Conservation (phyloP, 2,888 invertebrate species). For the Spialia ferax region DNA sequence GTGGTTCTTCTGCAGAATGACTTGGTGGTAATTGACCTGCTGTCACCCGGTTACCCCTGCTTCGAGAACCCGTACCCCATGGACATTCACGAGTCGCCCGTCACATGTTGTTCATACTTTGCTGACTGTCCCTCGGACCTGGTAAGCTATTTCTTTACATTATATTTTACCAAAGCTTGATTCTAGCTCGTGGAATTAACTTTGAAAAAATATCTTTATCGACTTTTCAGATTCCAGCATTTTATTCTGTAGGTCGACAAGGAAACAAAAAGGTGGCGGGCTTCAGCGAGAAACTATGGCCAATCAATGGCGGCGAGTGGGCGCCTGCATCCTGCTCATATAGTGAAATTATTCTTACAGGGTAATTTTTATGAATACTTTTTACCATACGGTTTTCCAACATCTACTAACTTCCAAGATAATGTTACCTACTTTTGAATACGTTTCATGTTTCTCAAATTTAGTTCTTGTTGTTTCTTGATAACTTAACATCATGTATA, state of each 20-base stretch:
- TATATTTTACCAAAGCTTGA: no score
- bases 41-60: constrained; percentile 98
- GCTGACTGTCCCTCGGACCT: constrained; percentile 99
- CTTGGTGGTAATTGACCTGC: constrained; percentile 98
- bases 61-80: constrained; percentile 99
- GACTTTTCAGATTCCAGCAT: constrained; percentile 90
- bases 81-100: constrained; percentile 99
- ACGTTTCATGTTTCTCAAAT: background rate
- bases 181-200: background rate
- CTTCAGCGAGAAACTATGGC: constrained; percentile 98
- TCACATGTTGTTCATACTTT: constrained; percentile 98
- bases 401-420: no score
- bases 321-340: constrained; percentile 98
- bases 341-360: constrained; percentile 99
- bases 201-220: background rate
- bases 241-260: constrained; percentile 97
- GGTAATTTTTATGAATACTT: constrained; percentile 83
- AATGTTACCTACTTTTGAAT: no score
- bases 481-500: background rate
- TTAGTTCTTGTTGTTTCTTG: background rate
- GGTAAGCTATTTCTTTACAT: no score
- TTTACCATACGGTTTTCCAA: background rate
- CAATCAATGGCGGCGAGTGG: constrained; percentile 98
- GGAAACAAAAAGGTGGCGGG: constrained; percentile 92
- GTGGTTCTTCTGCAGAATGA: constrained; percentile 99